Conservation (phyloP, 2,797 vertebrate genomes). For the Poecilia wingei region DNA sequence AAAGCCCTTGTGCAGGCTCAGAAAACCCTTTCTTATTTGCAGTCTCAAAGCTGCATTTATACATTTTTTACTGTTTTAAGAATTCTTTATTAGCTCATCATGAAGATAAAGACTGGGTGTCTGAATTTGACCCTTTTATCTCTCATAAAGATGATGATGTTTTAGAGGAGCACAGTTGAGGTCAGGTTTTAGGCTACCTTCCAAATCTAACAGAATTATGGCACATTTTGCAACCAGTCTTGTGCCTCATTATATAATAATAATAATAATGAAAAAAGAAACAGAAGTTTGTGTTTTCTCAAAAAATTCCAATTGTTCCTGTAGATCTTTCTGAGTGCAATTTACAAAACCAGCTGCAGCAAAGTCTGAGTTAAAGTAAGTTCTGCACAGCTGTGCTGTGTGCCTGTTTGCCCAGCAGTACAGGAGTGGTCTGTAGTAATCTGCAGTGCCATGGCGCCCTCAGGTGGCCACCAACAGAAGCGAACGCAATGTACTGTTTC, state of each 20-base stretch:
- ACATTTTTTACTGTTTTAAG: background rate
- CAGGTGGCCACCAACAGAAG: constrained; percentile 74
- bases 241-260: background rate
- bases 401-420: constrained; percentile 49
- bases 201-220: background rate
- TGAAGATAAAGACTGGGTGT: background rate
- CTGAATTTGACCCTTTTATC: background rate
- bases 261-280: background rate
- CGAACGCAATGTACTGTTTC: constrained; percentile 80
- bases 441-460: constrained; percentile 74
- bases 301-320: background rate
- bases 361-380: constrained; percentile 56
- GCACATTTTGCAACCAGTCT: background rate
- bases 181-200: background rate
- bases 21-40: background rate
- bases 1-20: background rate
- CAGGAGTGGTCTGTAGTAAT: constrained; percentile 73
- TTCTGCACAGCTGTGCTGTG: constrained; percentile 30
- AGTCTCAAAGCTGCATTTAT: background rate
- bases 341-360: constrained; percentile 22
- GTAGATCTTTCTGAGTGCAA: background rate
- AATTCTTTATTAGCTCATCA: background rate
- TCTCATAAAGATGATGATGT: background rate
- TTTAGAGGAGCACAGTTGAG: background rate
- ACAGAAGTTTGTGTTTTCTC: background rate